Base-by-base conservation (phyloP, 2,888 invertebrate genomes). In the Busseola fusca region DNA sequence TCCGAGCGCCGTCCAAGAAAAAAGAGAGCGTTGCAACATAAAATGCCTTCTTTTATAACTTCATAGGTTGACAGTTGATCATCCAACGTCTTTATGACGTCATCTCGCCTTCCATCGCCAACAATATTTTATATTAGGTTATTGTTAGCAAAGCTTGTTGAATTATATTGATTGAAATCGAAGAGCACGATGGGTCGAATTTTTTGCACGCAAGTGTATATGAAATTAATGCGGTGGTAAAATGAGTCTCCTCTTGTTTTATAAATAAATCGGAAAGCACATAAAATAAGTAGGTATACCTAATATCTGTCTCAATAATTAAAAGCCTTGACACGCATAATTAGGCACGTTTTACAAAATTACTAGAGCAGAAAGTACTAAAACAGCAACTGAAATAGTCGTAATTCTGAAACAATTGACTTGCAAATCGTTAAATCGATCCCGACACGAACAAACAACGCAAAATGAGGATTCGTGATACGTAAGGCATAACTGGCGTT, bases 391-490 rank as follows among this genome's bases (percentile, higher is more conserved):
- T 54, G 63, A 66, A 77, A 70, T 56, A 48, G 64, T 68, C 82
- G 70, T 78, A 66, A 73, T 72, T 82, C 65, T 52, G 21, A 72
- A 68, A 72, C 74, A 73, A 84, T 80, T 66, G 68, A 76, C 73
- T 73, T 59, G 65, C 66, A 82, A 78, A 78, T 68, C 72, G 56
- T 81, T 76, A 75, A 78, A 80, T 78, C 74, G 72, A 77, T 78
- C 65, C 75, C 64, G 30, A 78, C 60, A 57, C 57, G 74, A 72
- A 80, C 73, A 79, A 82, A 84, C 80, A 83, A 82, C 80, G 74
- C 72, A 80, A 83, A 87, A 87, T 84, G 83, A 77, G 84, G 78
- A 86, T 85, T 82, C 84, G 83, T 83, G 82, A 86, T 88, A 85
- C 84, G 81, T 79, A 83, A 83, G 82, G 79, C 81, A 84, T 88